A percentile compares a stretch with the other conserved stretches of the same genome.
Evolutionary conservation across 2,797 vertebrate species (phyloP).

Genomic region (Chiroxiphia lanceolata): DNA sequence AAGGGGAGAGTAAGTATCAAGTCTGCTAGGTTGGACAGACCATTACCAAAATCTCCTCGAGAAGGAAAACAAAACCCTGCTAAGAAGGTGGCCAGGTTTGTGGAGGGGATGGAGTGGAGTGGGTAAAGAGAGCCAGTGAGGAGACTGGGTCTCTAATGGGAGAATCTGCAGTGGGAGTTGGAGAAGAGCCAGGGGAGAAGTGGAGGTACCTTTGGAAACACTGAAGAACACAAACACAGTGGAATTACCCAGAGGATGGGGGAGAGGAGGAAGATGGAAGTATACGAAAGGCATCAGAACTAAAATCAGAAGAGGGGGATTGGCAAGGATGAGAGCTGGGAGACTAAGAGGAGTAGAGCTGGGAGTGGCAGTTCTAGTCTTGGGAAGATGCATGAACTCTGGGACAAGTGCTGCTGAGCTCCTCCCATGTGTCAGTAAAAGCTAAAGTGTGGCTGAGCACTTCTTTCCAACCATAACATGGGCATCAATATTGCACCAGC

Average conservation of each 20-base stretch:
- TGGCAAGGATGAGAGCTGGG: background rate
- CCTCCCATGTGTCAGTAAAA: background rate
- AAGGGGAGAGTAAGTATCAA: background rate
- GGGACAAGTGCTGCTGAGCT: background rate
- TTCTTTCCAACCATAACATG: background rate
- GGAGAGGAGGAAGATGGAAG: background rate
- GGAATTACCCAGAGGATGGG: background rate
- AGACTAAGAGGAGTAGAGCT: background rate
- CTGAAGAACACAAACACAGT: background rate
- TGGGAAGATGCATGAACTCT: background rate
- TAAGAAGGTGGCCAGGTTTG: background rate
- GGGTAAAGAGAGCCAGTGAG: background rate
- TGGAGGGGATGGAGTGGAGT: background rate
- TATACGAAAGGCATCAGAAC: background rate
- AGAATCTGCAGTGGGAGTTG: background rate
- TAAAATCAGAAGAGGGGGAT: background rate
- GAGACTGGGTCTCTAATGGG: background rate
- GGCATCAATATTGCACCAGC: background rate
- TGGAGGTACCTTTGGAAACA: background rate
- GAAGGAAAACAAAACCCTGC: background rate
- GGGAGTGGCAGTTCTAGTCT: background rate
- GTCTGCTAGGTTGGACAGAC: background rate
- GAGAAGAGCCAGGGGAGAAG: background rate
- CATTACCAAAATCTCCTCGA: background rate
- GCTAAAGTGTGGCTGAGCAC: background rate